Conservation (phyloP, 2,113 vertebrate genomes). For the Pachycephala philippinensis region DNA sequence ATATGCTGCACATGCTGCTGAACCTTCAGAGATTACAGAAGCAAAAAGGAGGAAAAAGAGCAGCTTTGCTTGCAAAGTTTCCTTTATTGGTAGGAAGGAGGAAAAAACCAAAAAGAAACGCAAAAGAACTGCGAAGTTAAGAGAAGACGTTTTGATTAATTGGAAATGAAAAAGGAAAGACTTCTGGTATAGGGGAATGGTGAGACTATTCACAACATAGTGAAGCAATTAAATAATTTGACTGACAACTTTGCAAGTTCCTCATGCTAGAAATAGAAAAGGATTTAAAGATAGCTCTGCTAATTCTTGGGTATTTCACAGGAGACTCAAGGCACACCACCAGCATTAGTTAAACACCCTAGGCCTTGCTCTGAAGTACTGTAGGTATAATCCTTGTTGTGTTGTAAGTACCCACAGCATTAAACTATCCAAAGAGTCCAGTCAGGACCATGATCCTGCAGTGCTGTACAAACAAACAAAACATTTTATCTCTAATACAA, state of each 20-base stretch:
- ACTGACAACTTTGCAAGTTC: neutral
- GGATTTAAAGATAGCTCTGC: neutral
- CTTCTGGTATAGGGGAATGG: neutral
- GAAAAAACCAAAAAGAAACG: neutral
- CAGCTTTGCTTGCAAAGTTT: constrained; percentile 18
- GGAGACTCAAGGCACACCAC: neutral
- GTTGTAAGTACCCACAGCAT: neutral
- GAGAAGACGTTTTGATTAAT: neutral
- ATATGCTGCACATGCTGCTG: neutral
- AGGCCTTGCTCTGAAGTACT: neutral
- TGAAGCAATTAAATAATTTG: neutral
- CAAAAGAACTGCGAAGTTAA: neutral
- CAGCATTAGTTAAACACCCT: neutral
- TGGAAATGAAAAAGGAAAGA: neutral
- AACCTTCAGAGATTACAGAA: neutral
- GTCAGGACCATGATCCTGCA: neutral
- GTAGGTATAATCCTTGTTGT: neutral
- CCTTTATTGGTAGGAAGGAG: neutral
- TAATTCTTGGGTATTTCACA: neutral
- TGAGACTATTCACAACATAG: neutral
- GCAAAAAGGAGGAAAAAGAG: neutral
- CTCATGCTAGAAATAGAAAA: neutral
- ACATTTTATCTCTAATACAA: neutral
- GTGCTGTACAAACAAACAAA: neutral
- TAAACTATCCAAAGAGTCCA: neutral